Evolutionary conservation across 2,888 invertebrate genomes (phyloP), one percentile per base, ranked within the genome.

Genomic region (Lymantria dispar): DNA sequence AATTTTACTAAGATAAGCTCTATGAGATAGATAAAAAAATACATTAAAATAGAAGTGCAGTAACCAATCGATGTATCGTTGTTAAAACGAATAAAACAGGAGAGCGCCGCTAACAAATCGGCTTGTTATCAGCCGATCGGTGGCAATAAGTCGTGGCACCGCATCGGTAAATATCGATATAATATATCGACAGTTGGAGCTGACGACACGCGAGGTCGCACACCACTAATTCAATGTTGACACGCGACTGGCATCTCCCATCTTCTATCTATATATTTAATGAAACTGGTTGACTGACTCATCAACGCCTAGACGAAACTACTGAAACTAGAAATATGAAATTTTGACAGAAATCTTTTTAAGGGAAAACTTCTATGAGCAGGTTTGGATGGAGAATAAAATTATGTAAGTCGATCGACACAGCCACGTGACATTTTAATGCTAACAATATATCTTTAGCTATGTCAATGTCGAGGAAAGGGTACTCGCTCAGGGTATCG

Each of bases 111-210:
- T 82, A 83, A 87, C 87, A 87, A 87, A 87, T 87, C 87, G 82
- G 78, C 78, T 82, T 77, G 82, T 85, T 87, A 87, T 87, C 87
- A 77, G 64, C 60, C 71, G 75, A 86, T 86, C 87, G 72, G 67
- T 65, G 75, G 79, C 80, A 77, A 84, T 87, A 87, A 86, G 81
- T 33, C 33, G 80, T 72, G 59, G 75, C 73, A 76, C 77, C 78
- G 79, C 73, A 70, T 78, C 80, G 81, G 83, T 84, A 85, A 85
- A 83, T 82, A 84, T 82, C 79, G 80, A 80, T 80, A 78, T 78
- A 78, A 72, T 56, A 64, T 74, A 80, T 81, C 80, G 82, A 82
- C 78, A 78, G 65, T 64, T 56, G 74, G 65, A 69, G 72, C 77
- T 72, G 78, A 72, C 70, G 74, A 70, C 77, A 76, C 78, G 79